Percentiles rank a stretch among this genome's conserved stretches.
Conservation (phyloP, 2,113 vertebrate genomes). For the Trachemys scripta region DNA sequence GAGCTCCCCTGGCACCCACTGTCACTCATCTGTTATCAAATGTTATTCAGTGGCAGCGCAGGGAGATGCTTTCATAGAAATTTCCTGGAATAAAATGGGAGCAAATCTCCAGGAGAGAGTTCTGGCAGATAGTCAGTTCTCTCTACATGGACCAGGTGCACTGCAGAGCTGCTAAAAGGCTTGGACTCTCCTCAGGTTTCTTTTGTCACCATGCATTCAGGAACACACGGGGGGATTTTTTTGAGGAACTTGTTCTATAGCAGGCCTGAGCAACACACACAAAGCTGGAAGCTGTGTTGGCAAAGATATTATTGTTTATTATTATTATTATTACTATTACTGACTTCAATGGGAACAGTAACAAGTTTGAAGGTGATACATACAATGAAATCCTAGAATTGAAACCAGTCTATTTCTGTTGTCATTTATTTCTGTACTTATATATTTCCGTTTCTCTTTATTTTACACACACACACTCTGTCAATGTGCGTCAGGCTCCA, state of each 20-base stretch:
- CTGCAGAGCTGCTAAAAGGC: background rate
- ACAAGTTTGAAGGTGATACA: background rate
- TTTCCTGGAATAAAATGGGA: constrained; percentile 66
- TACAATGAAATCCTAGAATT: background rate
- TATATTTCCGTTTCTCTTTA: background rate
- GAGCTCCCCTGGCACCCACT: constrained; percentile 50
- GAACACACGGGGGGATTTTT: constrained; percentile 3
- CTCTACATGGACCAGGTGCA: constrained; percentile 15
- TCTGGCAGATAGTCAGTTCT: constrained; percentile 31
- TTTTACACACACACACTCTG: too few species aligned
- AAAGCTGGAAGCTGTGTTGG: constrained; percentile 29
- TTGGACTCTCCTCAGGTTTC: background rate
- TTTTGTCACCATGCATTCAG: constrained; percentile 10
- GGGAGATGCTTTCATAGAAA: constrained; percentile 52
- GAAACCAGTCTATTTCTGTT: background rate
- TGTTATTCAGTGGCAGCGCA: constrained; percentile 51
- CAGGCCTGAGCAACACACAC: constrained; percentile 17
- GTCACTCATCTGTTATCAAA: constrained; percentile 40
- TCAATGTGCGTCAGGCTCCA: background rate
- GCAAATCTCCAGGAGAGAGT: constrained; percentile 48
- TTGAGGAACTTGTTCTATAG: constrained; percentile 22
- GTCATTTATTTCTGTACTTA: background rate
- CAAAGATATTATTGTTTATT: background rate
- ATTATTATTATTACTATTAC: too few species aligned
- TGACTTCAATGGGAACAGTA: background rate